Base-by-base conservation (phyloP, 2,888 invertebrate genomes). In the Latheticus oryzae region DNA sequence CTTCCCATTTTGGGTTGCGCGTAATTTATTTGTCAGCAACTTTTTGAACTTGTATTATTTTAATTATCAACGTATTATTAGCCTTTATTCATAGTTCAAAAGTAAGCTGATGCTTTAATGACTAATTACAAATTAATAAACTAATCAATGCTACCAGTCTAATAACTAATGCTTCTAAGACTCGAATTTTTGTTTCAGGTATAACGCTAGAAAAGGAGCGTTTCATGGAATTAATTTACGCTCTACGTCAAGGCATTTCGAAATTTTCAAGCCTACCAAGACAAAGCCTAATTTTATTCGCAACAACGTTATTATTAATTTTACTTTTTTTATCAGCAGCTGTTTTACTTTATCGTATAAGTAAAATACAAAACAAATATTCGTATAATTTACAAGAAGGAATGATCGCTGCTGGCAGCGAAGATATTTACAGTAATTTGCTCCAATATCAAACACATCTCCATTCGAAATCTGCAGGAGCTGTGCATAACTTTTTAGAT, bases 401-500 rank as follows among this genome's bases (percentile, higher is more conserved):
- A 5, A 35, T 55, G 47, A 23, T 38, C 11, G 26, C 52, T 21
- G 78, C 82, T 0, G 84, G 83, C 21, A 81, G 83, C 67, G 86
- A 87, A 63, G 82, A 85, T 64, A 80, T 85, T 43, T 89, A 89
- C 77, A 82, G 83, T 35, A 87, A 88, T 77, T 79, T 89, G 58
- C 79, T 88, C 35, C 82, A 86, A 56, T 89, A 88, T 87, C 87
- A 89, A 61, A 82, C 85, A 62, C 82, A 87, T 61, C 77, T 90
- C 68, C 89, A 89, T 81, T 84, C 86, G 35, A 86, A 87, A 61
- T 89, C 89, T 48, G 87, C 89, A 2, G 81, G 82, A 64, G 89
- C 90, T 69, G 84, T 90, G 64, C 87, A 89, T 77, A 85, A 85
- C 65, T 89, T 88, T 80, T 84, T 93, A 60, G 86, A 87, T 71